A percentile compares a stretch with the other conserved stretches of the same genome.
Conservation (phyloP, 2,113 vertebrate genomes). For the Todiramphus chloris region DNA sequence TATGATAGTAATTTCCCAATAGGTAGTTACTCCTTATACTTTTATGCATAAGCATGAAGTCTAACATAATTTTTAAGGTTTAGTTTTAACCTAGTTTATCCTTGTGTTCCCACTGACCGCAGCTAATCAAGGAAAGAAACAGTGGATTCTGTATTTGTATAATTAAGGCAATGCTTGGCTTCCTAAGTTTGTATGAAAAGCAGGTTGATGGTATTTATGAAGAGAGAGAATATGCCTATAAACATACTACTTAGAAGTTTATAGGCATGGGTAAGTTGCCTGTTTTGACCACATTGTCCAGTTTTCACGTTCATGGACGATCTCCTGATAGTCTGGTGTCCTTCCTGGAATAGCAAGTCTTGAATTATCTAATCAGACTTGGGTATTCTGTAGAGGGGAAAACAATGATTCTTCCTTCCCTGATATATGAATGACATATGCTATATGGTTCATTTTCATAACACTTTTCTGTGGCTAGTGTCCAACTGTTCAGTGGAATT, state of each 20-base stretch:
- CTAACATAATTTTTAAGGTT: neutral
- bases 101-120: neutral
- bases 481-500: constrained; percentile 21
- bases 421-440: constrained; percentile 12
- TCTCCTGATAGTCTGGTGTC: constrained; percentile 2
- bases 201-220: neutral
- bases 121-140: neutral
- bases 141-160: neutral
- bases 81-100: neutral
- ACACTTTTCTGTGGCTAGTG: neutral
- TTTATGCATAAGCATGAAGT: neutral
- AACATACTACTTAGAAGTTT: neutral
- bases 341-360: constrained; percentile 9
- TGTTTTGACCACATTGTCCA: neutral
- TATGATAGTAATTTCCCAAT: neutral
- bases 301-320: constrained; percentile 18
- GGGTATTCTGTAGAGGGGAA: constrained; percentile 31
- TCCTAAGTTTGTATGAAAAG: neutral
- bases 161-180: neutral
- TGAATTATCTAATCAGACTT: constrained; percentile 14
- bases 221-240: neutral
- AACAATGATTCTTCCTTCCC: neutral
- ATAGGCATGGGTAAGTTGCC: neutral
- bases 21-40: neutral
- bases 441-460: constrained; percentile 50